Base-by-base conservation (phyloP, 23 tunicate genomes). In the Botrylloides violaceus region DNA sequence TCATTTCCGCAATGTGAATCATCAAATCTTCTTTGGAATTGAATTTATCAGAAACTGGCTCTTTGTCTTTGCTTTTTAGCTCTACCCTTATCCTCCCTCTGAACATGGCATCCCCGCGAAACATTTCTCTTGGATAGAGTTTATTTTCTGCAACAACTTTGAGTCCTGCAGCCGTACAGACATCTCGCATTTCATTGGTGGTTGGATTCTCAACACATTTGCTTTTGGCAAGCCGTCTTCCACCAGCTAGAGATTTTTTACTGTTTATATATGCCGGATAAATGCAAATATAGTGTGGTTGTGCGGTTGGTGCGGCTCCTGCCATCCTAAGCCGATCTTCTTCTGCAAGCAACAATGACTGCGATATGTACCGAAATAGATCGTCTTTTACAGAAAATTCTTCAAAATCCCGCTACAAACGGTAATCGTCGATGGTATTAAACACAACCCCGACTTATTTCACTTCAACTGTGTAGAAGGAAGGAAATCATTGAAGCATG, bases 261-360 rank as follows among this genome's bases (percentile, higher is more conserved):
- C 86, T 83, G 53, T 90, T 90, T 1, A 90, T 48, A 33, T 90
- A 90, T 32, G 97, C 97, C 32, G 97, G 97, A 48, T 90, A 90
- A 25, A 90, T 83, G 65, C 97, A 90, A 3, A 90, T 68, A 43
- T 68, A 68, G 35, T 63, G 70, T 29, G 32, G 30, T 3, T 26
- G 33, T 20, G 70, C 33, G 4, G 32, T 9, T 27, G 70, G 70
- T 15, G 70, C 70, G 3, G 30, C 35, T 3, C 18, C 34, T 29
- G 70, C 70, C 70, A 63, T 63, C n/a, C n/a, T n/a, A n/a, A n/a
- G n/a, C n/a, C n/a, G n/a, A n/a, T n/a, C n/a, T n/a, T n/a, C n/a
- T n/a, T n/a, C n/a, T n/a, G n/a, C n/a, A n/a, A n/a, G n/a, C n/a
- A n/a, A n/a, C n/a, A n/a, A n/a, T n/a, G n/a, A n/a, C n/a, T n/a